Percentiles rank a stretch among this genome's conserved stretches.
phyloP scores from a whole-genome alignment of 2,888 invertebrate species.

The Dryobotodes eremita region DNA sequence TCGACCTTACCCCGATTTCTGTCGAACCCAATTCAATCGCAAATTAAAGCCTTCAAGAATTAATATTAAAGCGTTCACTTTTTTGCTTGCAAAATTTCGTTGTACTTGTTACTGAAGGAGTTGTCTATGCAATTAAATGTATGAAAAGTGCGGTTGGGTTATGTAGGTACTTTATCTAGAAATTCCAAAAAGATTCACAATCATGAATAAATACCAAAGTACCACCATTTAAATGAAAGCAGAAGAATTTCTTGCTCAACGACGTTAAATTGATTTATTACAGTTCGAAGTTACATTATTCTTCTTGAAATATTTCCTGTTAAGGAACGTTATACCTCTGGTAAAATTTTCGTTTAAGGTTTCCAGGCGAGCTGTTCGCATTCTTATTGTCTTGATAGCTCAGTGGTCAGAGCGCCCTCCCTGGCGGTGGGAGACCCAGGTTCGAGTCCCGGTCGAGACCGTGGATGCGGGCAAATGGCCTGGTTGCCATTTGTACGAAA shows the following conservation, averaged over 20 bases:
- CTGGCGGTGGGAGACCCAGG: conserved; percentile 86
- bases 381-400: conserved; percentile 90
- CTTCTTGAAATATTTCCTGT: conserved; percentile 36
- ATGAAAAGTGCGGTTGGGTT: conserved; percentile 75
- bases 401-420: conserved; percentile 89
- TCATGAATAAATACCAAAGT: conserved; percentile 24
- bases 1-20: conserved; percentile 82
- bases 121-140: conserved; percentile 22
- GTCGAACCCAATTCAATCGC: conserved; percentile 77
- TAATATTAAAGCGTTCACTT: conserved; percentile 77
- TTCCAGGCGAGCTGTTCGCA: conserved; percentile 77
- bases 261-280: conserved; percentile 51
- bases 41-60: conserved; percentile 78
- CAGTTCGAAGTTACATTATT: conserved; percentile 45
- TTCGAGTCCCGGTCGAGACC: conserved; percentile 91
- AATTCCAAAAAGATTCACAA: conserved; percentile 8
- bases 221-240: conserved; percentile 42
- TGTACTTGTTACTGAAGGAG: conserved; percentile 19
- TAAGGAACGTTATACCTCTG: conserved; percentile 24
- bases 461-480: conserved; percentile 79
- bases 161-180: conserved; percentile 25
- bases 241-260: conserved; percentile 39
- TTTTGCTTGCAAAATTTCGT: conserved; percentile 33
- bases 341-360: conserved; percentile 52
- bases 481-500: conserved; percentile 65